Evolutionary conservation across 1,140 invertebrate species (phyloP), one percentile per base, ranked within the genome.

Genomic region (Dinoponera quadriceps): DNA sequence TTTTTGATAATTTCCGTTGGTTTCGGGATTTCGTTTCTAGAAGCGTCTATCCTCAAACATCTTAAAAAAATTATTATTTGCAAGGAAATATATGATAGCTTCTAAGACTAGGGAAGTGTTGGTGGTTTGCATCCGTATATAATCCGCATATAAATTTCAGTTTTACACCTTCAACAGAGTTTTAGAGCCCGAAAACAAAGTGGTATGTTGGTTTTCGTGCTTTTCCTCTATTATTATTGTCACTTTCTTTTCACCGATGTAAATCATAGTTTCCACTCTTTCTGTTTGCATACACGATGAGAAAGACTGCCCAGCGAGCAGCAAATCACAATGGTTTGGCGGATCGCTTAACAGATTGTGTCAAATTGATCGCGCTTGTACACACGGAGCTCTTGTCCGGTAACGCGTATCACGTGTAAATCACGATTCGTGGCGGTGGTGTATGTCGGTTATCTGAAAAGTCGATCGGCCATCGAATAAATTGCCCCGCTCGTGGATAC

Each of bases 381-480:
- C 54, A 38, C 16, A 44, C 82, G 80, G 18, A 54, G 44, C 33
- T 81, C 74, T 71, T 75, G 63, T 27, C 51, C 33, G 22, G 38
- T 82, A 82, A 74, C 83, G 68, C 55, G 86, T 82, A 82, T 78
- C 83, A 73, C 68, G 86, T 88, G 78, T 85, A 88, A 88, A 88
- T 82, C 68, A 75, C 78, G 48, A 60, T 81, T 51, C 33, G 57
- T 29, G 22, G 83, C 83, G 38, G 51, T 83, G 20, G 20, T 78
- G 29, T 68, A n/a, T n/a, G 83, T 80, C 84, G 75, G 51, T 29
- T 86, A 92, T 93, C 92, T 90, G 91, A 91, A 92, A 92, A 92
- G 68, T 89, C 90, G 88, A 92, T 93, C 91, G 90, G 83, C 90
- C 87, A 93, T 93, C 90, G 90, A 91, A 92, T 92, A 92, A 93